Evolutionary conservation across 2,113 vertebrate genomes (phyloP).

Genomic region (Calypte anna): DNA sequence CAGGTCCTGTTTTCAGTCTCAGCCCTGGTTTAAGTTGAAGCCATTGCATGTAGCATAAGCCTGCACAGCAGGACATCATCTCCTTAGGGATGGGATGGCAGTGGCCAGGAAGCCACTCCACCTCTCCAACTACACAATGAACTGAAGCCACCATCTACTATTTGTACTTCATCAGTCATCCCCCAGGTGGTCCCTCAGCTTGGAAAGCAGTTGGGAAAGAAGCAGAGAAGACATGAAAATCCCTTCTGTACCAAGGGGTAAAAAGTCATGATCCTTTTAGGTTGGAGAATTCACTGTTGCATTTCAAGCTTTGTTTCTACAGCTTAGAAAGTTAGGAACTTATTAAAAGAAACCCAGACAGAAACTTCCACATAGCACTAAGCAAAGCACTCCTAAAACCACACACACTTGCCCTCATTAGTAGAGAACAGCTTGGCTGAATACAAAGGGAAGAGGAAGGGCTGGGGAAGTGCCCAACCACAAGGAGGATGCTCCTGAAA

Average conservation of each 20-base stretch:
- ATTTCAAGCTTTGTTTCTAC: background rate
- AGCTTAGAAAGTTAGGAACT: background rate
- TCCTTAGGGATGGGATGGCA: background rate
- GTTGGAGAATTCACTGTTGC: background rate
- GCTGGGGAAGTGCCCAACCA: background rate
- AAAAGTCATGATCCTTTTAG: background rate
- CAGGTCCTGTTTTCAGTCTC: background rate
- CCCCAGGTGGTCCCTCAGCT: background rate
- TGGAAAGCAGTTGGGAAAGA: background rate
- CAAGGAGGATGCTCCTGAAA: background rate
- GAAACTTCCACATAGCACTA: background rate
- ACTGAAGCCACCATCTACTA: rapidly evolving
- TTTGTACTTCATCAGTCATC: background rate
- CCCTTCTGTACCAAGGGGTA: background rate
- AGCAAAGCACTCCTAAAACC: background rate
- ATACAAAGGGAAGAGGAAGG: background rate
- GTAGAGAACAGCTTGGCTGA: background rate
- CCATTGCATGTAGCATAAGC: background rate
- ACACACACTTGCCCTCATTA: background rate
- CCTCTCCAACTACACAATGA: background rate
- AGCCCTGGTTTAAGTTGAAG: background rate
- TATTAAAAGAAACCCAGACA: background rate
- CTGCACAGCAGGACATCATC: background rate
- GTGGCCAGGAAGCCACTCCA: background rate
- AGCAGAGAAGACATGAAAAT: background rate